A percentile compares a stretch with the other conserved stretches of the same genome.
phyloP scores from a whole-genome alignment of 2,797 vertebrate genomes.

The Nyctalus aviator region DNA sequence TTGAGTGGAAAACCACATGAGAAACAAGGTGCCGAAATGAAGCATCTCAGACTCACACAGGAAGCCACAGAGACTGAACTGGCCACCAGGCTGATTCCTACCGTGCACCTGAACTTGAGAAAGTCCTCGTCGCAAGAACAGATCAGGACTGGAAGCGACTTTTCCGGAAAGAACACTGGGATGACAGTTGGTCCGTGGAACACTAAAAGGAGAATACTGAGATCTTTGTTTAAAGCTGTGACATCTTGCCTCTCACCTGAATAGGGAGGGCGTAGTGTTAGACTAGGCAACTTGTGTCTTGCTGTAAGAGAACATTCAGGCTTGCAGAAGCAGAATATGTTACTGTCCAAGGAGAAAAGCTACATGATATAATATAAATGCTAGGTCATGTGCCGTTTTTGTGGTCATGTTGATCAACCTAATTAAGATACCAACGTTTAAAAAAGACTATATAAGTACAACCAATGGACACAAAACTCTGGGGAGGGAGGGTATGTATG shows the following conservation, averaged over 20 bases:
- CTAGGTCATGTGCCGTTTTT: neutral
- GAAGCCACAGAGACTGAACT: neutral
- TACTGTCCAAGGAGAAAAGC: neutral
- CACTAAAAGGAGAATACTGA: neutral
- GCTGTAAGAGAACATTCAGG: neutral
- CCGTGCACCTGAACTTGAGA: neutral
- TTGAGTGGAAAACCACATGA: neutral
- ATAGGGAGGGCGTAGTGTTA: neutral
- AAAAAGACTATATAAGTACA: neutral
- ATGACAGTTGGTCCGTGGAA: neutral
- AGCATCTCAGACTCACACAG: neutral
- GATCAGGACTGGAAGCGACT: neutral
- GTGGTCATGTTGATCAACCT: neutral
- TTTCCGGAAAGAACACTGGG: neutral
- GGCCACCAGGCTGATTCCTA: neutral
- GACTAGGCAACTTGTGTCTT: neutral
- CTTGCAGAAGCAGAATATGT: neutral
- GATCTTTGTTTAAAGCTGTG: neutral
- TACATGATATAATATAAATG: neutral
- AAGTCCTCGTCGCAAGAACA: neutral
- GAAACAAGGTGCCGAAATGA: neutral
- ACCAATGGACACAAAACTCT: too few relatives aligned
- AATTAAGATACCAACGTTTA: neutral
- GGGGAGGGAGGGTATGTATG: too few relatives aligned
- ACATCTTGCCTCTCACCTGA: neutral